Evolutionary conservation across 1,140 invertebrate species (phyloP).

Genomic region (Musca domestica): DNA sequence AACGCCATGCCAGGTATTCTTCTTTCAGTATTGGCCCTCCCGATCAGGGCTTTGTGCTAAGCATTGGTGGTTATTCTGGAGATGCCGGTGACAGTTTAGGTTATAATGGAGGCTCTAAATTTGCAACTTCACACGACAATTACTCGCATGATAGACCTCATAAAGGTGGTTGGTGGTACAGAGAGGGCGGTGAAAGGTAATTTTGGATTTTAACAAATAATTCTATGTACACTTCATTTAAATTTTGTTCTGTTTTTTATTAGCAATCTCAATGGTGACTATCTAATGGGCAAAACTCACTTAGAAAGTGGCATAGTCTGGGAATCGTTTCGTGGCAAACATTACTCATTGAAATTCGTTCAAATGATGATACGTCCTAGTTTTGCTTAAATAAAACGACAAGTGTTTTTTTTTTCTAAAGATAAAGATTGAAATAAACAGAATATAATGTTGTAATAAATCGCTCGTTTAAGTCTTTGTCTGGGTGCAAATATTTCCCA

Average conservation of each 20-base stretch:
- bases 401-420: too few relatives aligned
- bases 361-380: background rate
- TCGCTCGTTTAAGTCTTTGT: too few relatives aligned
- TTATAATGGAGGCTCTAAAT: constrained; percentile 66
- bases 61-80: constrained; percentile 63
- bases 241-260: constrained; percentile 16
- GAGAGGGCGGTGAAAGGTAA: constrained; percentile 35
- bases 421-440: too few relatives aligned
- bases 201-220: background rate
- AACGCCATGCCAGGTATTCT: constrained; percentile 60
- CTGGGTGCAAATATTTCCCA: too few relatives aligned
- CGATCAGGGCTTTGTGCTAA: constrained; percentile 62
- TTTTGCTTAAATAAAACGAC: too few relatives aligned
- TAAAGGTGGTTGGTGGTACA: constrained; percentile 64
- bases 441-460: too few relatives aligned
- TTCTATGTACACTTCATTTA: too few relatives aligned
- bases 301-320: background rate
- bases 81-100: constrained; percentile 64
- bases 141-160: constrained; percentile 63
- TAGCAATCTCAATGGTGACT: constrained; percentile 57
- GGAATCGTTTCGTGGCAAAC: background rate
- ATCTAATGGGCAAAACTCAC: constrained; percentile 56
- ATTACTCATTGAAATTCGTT: background rate
- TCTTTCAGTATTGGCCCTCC: constrained; percentile 63
- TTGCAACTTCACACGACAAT: constrained; percentile 67